Base-by-base conservation (phyloP, 1,140 invertebrate species). In the Ylistrum balloti region DNA sequence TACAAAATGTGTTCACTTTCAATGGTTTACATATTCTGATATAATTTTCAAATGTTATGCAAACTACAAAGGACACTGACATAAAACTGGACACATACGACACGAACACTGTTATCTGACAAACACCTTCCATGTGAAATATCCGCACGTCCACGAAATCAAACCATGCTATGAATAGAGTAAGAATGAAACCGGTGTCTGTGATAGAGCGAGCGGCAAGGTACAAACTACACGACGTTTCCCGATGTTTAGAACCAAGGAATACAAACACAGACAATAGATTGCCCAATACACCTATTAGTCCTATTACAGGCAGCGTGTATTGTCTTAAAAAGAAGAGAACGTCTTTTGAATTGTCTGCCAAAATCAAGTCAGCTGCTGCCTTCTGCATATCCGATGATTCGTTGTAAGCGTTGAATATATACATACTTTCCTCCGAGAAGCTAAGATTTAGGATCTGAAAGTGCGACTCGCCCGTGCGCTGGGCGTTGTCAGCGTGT, bases 131-230 rank as follows among this genome's bases (percentile, higher is more conserved):
- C 10, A 88, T 56, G 88, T 94, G 94, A 85, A 95, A 93, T 2
- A 95, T 33, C 10, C 95, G 93, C 92, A 97, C 96, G 2, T 96
- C 96, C 0, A 97, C 88, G 3, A 95, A 95, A 33, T 97, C 96
- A 20, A 97, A 90, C 97, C 97, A 97, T 0, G 97, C 97, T 33
- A 94, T 85, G 48, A 93, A 91, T 11, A 94, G 86, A 20, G 91
- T 89, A 0, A 91, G 13, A n/a, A 94, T 91, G 86, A 94, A 93
- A n/a, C 91, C 91, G 0, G 91, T 92, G 88, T 94, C 93, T 0
- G 91, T 89, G 9, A 93, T 15, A 35, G 92, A 93, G 74, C 93
- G 91, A 32, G 86, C 90, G 10, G 93, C 93, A 88, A 94, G 88
- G 88, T 93, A 94, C n/a, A 94, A 89, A 33, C 91, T 92, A 48